Base-by-base conservation (phyloP, 2,797 vertebrate species). In the Fratercula arctica region DNA sequence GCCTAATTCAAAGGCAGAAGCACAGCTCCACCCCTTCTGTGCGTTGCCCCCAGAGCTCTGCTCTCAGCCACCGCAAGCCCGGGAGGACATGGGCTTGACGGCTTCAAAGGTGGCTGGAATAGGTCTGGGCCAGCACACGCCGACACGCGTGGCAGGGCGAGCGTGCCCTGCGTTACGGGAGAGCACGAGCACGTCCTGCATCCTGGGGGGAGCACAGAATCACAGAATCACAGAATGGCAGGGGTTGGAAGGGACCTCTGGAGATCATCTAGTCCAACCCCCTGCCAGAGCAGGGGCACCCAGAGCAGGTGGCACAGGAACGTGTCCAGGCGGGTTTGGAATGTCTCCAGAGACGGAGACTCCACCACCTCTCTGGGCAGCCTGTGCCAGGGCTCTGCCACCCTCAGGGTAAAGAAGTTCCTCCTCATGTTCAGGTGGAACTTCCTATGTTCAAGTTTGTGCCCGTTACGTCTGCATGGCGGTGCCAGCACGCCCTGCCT, bases 61-160 rank as follows among this genome's bases (percentile, higher is more conserved):
- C 83, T 16, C 39, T 12, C 1, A 0, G 54, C 37, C 31, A 4
- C 33, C 4, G 0, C 1, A 4, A 70, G 11, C 51, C 60, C 1
- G 0, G 19, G 15, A 29, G 35, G 29, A 39, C 41, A 41, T 2
- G 26, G 37, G 14, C 7, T 29, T 4, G 0, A 10, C 18, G 10
- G 64, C 72, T 76, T 10, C 6, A 11, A 11, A 15, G 0, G 4
- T 4, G 6, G 35, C 53, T 25, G 31, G 17, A 48, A 35, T 21
- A 7, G 37, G 1, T 2, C 43, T 18, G 56, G 46, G 54, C 3
- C 61, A n/a, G 45, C 63, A 23, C n/a, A 1, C 0, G 2, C 24
- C 6, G 2, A 26, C 16, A 2, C 6, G 59, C 33, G 0, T 0
- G 10, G 50, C 6, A 7, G 20, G 48, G 35, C 2, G 16, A 73